These are phyloP conservation scores for Sinella curviseta DNA, from an alignment of 1,140 invertebrate genomes.

Conservation along the genomic window DNA sequence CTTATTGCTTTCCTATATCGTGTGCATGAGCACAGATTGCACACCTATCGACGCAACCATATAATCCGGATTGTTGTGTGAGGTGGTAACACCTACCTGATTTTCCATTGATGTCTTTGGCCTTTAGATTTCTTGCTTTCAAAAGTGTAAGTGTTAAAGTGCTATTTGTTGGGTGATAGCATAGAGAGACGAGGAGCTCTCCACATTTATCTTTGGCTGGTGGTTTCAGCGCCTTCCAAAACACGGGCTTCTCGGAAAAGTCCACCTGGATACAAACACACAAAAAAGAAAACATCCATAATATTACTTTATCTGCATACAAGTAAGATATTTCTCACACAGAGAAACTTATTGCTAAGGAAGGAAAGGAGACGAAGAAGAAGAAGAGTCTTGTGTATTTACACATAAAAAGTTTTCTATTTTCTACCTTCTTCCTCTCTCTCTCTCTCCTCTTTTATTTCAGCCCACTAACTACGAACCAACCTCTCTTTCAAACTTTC, in stretches of 20 bases:
- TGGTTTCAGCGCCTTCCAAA: conserved; percentile 89
- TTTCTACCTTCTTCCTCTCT: too few species aligned
- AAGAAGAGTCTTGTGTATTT: not conserved
- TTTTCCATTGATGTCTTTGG: conserved; percentile 92
- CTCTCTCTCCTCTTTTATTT: too few species aligned
- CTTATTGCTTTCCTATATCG: too few species aligned
- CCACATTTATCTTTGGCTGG: conserved; percentile 89
- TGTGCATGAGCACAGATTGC: too few species aligned
- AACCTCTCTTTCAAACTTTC: too few species aligned
- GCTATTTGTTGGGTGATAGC: conserved; percentile 88
- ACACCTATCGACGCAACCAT: too few species aligned
- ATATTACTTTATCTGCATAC: too few species aligned
- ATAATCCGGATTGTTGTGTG: not conserved
- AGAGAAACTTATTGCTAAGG: too few species aligned
- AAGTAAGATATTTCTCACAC: too few species aligned
- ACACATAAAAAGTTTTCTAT: too few species aligned
- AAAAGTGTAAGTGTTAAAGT: conserved; percentile 81
- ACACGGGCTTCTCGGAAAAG: conserved; percentile 83
- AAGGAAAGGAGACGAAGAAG: not conserved
- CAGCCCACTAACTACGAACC: too few species aligned
- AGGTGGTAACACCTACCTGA: conserved; percentile 68
- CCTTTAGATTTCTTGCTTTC: conserved; percentile 88
- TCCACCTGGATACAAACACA: conserved; percentile 67
- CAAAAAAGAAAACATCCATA: not conserved
- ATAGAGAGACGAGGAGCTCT: conserved; percentile 84